phyloP scores from a whole-genome alignment of 1,140 invertebrate species.

The Heliconius himera region DNA sequence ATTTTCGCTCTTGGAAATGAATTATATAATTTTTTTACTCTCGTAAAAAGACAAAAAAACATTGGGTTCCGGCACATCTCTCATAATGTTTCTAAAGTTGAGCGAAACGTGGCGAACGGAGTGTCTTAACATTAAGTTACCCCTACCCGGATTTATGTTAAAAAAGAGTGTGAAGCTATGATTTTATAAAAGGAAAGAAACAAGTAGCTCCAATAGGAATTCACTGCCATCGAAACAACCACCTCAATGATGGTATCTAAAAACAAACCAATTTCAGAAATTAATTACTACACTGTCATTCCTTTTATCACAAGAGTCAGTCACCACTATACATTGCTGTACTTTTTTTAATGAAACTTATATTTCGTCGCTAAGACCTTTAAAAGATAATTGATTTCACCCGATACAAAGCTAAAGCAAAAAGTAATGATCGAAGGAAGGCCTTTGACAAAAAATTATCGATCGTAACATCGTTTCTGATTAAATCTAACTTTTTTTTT shows the following conservation, averaged over 20 bases:
- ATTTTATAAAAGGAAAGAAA: no score
- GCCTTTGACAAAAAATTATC: conserved; percentile 9
- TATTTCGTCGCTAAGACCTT: background rate
- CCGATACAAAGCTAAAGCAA: background rate
- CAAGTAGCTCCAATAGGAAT: no score
- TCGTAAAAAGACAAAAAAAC: no score
- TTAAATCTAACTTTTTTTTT: background rate
- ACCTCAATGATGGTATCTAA: background rate
- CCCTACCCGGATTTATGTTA: no score
- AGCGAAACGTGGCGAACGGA: no score
- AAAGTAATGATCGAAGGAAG: background rate
- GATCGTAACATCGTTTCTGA: background rate
- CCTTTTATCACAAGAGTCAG: background rate
- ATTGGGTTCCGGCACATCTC: no score
- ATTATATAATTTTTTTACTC: no score
- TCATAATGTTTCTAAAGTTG: no score
- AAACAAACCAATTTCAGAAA: background rate
- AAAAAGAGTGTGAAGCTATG: no score
- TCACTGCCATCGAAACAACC: background rate
- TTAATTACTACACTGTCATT: background rate
- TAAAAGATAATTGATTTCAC: conserved; percentile 7
- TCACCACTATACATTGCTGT: background rate
- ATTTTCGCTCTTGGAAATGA: no score
- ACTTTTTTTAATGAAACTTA: background rate
- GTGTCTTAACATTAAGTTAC: no score